Evolutionary conservation across 92 coral and sea anemone species (phyloP).

Genomic region (Bergia sp.): DNA sequence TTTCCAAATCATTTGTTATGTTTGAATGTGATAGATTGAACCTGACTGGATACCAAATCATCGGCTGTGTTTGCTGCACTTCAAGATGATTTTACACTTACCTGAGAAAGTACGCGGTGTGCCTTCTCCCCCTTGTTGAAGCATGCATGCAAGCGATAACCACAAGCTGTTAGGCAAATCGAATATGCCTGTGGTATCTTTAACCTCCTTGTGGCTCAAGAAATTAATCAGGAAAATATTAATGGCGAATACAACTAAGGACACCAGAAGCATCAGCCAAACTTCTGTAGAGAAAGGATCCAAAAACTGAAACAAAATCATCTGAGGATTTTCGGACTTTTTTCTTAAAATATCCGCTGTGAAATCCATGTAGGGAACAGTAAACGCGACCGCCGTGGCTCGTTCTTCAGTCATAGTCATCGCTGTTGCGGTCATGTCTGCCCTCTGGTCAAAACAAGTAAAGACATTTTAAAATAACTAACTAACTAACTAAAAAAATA

Average conservation of each 20-base stretch:
- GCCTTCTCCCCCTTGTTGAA: slow-evolving; percentile 72
- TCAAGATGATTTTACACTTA: not conserved
- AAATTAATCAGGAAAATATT: slow-evolving; percentile 53
- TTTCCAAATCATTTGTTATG: too few relatives aligned
- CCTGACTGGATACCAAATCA: too few relatives aligned
- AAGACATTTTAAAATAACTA: not conserved
- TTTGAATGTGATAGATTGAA: too few relatives aligned
- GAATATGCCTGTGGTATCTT: slow-evolving; percentile 37
- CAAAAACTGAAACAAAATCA: slow-evolving; percentile 47
- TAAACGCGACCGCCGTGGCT: slow-evolving; percentile 43
- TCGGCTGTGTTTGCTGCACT: too few relatives aligned
- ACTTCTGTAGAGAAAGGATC: slow-evolving; percentile 67
- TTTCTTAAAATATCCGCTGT: slow-evolving; percentile 36
- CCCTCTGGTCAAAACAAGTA: not conserved
- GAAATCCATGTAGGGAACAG: slow-evolving; percentile 40
- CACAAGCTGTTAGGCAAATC: slow-evolving; percentile 58
- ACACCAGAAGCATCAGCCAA: slow-evolving; percentile 63
- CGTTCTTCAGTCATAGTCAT: slow-evolving; percentile 37
- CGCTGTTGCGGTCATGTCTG: slow-evolving; percentile 49
- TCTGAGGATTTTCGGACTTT: not conserved
- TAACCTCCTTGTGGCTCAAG: slow-evolving; percentile 10
- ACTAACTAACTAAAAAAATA: too few relatives aligned
- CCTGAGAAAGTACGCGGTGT: slow-evolving; percentile 70
- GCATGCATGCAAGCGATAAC: slow-evolving; percentile 65
- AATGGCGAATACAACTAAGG: slow-evolving; percentile 52